A percentile compares a stretch with the other conserved stretches of the same genome.
Evolutionary conservation across 2,797 vertebrate species (phyloP).

Genomic region (Steatocranus sp.): DNA sequence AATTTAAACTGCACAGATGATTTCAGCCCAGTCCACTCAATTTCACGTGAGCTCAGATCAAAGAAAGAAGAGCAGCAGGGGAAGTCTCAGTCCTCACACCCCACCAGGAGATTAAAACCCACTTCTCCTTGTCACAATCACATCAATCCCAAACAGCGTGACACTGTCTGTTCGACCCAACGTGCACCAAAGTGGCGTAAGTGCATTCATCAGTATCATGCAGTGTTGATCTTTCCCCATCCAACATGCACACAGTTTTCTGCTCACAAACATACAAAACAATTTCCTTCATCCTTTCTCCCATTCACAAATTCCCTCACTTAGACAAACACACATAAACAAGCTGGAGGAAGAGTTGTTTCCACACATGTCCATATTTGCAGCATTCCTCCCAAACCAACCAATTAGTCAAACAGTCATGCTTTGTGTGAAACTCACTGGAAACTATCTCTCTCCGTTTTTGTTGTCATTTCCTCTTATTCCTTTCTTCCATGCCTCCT

Average conservation of each 20-base stretch:
- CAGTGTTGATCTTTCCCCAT: slow-evolving; percentile 50
- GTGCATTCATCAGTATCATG: slow-evolving; percentile 49
- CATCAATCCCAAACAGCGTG: slow-evolving; percentile 1
- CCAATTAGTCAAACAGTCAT: slow-evolving; percentile 50
- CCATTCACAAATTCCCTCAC: background rate
- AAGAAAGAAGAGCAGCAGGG: background rate
- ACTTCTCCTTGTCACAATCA: background rate
- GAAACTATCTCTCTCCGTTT: background rate
- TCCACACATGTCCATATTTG: slow-evolving; percentile 46
- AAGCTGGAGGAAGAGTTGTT: slow-evolving; percentile 22
- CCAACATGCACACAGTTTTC: slow-evolving; percentile 40
- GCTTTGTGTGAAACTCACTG: slow-evolving; percentile 21
- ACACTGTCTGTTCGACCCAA: slow-evolving; percentile 6
- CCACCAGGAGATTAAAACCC: background rate
- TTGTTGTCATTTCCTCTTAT: background rate
- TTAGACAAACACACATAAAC: slow-evolving; percentile 29
- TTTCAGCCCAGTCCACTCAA: background rate
- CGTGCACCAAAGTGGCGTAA: slow-evolving; percentile 10
- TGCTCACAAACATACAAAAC: background rate
- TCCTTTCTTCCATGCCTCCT: background rate
- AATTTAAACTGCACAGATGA: background rate
- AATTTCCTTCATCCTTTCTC: background rate
- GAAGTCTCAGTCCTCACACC: background rate
- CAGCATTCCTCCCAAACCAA: slow-evolving; percentile 52
- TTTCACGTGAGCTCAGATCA: background rate